Evolutionary conservation across 2,113 vertebrate genomes (phyloP).

Genomic region (Brachyistius frenatus): DNA sequence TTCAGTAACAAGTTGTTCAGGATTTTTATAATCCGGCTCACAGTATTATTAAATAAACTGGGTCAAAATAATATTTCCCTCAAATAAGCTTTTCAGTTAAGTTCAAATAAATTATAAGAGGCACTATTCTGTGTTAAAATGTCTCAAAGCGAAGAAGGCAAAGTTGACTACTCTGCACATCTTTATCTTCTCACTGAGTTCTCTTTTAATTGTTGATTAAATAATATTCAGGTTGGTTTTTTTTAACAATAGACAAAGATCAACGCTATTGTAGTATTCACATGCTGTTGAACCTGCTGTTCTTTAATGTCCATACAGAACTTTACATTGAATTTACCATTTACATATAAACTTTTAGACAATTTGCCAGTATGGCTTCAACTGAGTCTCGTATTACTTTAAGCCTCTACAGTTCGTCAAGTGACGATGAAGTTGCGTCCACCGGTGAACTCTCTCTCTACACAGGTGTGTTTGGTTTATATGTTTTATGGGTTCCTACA

Average conservation of each 20-base stretch:
- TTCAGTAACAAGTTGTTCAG: slow-evolving; percentile 2
- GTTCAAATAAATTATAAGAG: neutral
- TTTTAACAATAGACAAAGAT: no score
- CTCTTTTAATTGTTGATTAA: neutral
- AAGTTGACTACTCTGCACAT: neutral
- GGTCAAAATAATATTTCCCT: neutral
- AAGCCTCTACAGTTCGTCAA: neutral
- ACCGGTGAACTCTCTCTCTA: no score
- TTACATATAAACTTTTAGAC: neutral
- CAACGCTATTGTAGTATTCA: neutral
- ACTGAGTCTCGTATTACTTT: neutral
- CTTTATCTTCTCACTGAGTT: neutral
- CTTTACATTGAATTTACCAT: neutral
- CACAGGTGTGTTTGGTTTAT: no score
- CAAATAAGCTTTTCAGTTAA: neutral
- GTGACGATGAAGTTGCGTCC: neutral
- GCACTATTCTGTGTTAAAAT: neutral
- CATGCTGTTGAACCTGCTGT: neutral
- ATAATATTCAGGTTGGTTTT: neutral
- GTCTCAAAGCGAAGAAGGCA: neutral
- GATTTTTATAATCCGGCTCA: slow-evolving; percentile 25
- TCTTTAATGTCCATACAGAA: no score
- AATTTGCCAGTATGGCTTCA: neutral
- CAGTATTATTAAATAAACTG: slow-evolving; percentile 7
- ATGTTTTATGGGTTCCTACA: no score